These are phyloP conservation scores for Sycobia sp. DNA, from an alignment of 1,140 invertebrate genomes.

Conservation along the genomic window DNA sequence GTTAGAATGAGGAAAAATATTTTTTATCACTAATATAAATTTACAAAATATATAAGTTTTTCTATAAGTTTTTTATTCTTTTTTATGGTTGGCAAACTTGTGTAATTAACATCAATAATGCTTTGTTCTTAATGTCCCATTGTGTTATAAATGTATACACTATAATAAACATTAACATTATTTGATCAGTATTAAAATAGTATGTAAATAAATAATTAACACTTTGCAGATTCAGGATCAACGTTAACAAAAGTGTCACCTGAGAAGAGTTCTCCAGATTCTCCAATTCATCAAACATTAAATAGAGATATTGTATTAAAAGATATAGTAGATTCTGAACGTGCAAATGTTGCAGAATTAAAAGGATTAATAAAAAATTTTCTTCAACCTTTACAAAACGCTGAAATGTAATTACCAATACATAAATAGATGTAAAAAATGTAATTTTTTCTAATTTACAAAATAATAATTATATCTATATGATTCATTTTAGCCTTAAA, in stretches of 20 bases:
- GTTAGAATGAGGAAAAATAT: too few species aligned
- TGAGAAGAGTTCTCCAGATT: conserved; percentile 65
- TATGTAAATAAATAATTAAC: background rate
- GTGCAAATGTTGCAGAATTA: conserved; percentile 85
- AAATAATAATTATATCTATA: conserved; percentile 6
- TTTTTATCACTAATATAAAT: too few species aligned
- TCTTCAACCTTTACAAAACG: conserved; percentile 80
- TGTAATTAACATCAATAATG: too few species aligned
- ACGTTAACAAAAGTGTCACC: conserved; percentile 66
- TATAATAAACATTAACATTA: too few species aligned
- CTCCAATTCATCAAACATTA: conserved; percentile 66
- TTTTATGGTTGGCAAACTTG: too few species aligned
- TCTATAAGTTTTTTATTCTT: too few species aligned
- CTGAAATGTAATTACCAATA: conserved; percentile 74
- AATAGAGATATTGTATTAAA: conserved; percentile 85
- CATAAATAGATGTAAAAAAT: background rate
- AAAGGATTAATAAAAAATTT: conserved; percentile 84
- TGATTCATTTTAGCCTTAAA: conserved; percentile 69
- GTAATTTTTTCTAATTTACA: conserved; percentile 1
- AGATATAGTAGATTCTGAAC: conserved; percentile 92
- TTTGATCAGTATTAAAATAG: too few species aligned
- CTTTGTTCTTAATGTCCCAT: too few species aligned
- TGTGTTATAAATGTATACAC: too few species aligned
- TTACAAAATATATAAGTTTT: too few species aligned
- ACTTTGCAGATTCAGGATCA: conserved; percentile 58